Evolutionary conservation across 1,140 invertebrate species (phyloP), one percentile per base, ranked within the genome.

Genomic region (Halesus radiatus): DNA sequence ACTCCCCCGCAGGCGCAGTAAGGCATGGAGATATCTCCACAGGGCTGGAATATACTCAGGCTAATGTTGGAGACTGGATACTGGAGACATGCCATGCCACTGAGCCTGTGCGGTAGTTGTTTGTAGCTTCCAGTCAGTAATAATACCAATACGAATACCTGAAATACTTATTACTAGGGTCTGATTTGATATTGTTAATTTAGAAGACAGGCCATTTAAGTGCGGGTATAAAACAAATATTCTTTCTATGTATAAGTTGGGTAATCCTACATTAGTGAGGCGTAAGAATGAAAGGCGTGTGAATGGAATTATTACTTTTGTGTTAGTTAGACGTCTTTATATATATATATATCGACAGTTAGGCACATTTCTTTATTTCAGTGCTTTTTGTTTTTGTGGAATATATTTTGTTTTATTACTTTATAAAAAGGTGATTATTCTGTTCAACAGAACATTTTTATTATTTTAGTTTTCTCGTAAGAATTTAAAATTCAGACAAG

Each of bases 401-500:
- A 32, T 50, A 79, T 72, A 26, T 72, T 8, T 45, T 45, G n/a
- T 72, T 70, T 72, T 72, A 78, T 80, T 80, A 52, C 75, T 80
- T 68, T 53, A 74, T 74, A 70, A 79, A 60, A 73, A 81, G 60
- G 62, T 81, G 80, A 81, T 83, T 62, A 80, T 79, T 81, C 82
- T 83, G 82, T 83, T 76, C 76, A 83, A 83, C 82, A 83, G 82
- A 83, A 81, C 73, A 62, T 80, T 77, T 80, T 78, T 80, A 53
- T 83, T 80, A 80, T 79, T 81, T 80, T 83, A 79, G 80, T 45
- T 80, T 80, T 78, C 58, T 58, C 76, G 56, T 81, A 74, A 74
- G 82, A 83, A 83, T 83, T 83, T n/a, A 56, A 83, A 83, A 83
- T 83, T 83, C 82, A 83, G 80, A 83, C 80, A 81, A 83, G 72